Evolutionary conservation across 1,140 invertebrate species (phyloP), one percentile per base, ranked within the genome.

Genomic region (Ephestia elutella): DNA sequence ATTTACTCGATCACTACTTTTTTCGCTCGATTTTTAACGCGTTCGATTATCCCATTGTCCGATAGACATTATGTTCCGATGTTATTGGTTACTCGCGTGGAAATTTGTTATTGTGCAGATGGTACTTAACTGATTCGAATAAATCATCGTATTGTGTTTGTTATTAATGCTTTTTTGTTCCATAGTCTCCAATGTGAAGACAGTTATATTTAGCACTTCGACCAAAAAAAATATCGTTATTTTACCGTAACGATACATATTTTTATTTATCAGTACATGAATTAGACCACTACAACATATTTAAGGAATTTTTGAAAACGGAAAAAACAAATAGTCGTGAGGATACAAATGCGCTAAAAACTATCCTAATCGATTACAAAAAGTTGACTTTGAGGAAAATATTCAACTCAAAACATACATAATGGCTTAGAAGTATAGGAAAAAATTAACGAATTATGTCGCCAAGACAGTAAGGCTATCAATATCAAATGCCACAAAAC

Each of bases 21-120:
- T 87, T 86, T 86, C 70, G 68, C 70, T 71, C 68, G 71, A 78
- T 84, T 80, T 83, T 82, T 72, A 81, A 84, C 76, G 80, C 75
- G 67, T 70, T 63, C 69, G 70, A 82, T 71, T 69, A 68, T 64
- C 51, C 55, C 56, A 71, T 86, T 80, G 75, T 78, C 51, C 51
- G 51, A 59, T 62, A 70, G 59, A 75, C 71, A 62, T 69, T 64
- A 75, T 75, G 67, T 75, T 63, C 61, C 59, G 68, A 69, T 71
- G 50, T 60, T 70, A 68, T 76, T 74, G 76, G 76, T 63, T 75
- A 73, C 61, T 77, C 62, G 80, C 71, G 81, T 84, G 81, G 75
- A 87, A 86, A 82, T 84, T 84, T 74, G 84, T 87, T 81, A 78
- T 77, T 81, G 80, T 80, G 68, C 78, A 80, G 69, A 80, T 80